phyloP scores from a whole-genome alignment of 2,797 vertebrate species.

The Manis crassicaudata region DNA sequence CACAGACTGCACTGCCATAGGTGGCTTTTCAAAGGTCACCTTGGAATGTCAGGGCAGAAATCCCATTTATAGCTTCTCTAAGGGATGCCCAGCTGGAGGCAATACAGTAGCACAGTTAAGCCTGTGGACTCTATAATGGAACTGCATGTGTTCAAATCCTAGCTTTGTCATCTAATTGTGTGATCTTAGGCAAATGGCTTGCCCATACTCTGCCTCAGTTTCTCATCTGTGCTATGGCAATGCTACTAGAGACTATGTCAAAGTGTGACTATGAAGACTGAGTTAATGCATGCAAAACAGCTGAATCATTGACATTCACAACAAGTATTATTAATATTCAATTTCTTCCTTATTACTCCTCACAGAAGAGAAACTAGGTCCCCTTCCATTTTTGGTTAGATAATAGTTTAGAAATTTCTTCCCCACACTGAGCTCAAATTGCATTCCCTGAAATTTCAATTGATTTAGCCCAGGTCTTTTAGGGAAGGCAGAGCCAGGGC shows the following conservation, averaged over 20 bases:
- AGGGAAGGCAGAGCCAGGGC: constrained; percentile 35
- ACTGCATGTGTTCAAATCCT: not conserved
- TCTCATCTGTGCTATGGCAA: not conserved
- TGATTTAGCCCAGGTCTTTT: not conserved
- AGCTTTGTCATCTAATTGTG: not conserved
- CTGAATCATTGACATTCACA: not conserved
- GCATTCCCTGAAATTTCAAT: constrained; percentile 41
- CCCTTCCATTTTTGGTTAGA: not conserved
- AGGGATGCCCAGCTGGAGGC: not conserved
- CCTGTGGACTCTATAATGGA: rapidly evolving
- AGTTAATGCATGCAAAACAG: not conserved
- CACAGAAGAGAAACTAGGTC: not conserved
- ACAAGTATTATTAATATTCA: not conserved
- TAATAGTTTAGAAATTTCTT: constrained; percentile 22
- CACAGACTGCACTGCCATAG: no score
- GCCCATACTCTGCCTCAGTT: not conserved
- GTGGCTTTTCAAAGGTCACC: not conserved
- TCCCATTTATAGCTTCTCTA: not conserved
- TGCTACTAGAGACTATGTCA: not conserved
- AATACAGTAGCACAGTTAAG: not conserved
- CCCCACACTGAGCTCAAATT: constrained; percentile 20
- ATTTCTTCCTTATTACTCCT: not conserved
- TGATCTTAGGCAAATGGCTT: not conserved
- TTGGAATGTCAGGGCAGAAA: not conserved
- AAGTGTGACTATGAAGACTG: not conserved